Conservation (phyloP, 2,797 vertebrate species). For the Poecilia picta region DNA sequence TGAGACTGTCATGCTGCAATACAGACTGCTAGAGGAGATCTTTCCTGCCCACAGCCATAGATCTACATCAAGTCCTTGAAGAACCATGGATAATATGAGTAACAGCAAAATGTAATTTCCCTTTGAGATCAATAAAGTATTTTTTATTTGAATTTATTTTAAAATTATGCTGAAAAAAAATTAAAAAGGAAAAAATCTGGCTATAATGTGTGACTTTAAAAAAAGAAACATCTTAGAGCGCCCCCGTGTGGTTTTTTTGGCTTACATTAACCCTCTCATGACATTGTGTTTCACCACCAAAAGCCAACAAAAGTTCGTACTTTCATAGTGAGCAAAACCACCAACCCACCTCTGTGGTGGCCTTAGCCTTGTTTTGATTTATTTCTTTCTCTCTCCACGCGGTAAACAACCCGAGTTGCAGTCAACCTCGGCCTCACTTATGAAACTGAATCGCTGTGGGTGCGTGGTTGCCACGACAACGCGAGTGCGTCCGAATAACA, state of each 20-base stretch:
- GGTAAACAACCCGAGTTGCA: constrained; percentile 20
- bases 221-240: background rate
- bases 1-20: no score
- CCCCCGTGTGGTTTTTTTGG: background rate
- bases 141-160: no score
- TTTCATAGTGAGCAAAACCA: background rate
- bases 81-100: no score
- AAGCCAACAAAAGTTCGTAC: background rate
- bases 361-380: no score
- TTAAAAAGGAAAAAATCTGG: background rate
- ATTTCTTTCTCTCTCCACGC: constrained; percentile 6
- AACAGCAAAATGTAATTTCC: no score
- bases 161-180: background rate
- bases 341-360: background rate
- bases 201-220: no score
- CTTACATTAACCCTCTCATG: constrained; percentile 8
- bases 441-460: constrained; percentile 61
- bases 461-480: constrained; percentile 49
- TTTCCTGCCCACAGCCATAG: no score
- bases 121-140: no score
- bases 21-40: no score
- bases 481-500: constrained; percentile 16
- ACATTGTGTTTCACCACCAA: background rate
- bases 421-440: constrained; percentile 46
- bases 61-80: no score